Base-by-base conservation (phyloP, 2,888 invertebrate species). In the Drosophila flavopinicola region DNA sequence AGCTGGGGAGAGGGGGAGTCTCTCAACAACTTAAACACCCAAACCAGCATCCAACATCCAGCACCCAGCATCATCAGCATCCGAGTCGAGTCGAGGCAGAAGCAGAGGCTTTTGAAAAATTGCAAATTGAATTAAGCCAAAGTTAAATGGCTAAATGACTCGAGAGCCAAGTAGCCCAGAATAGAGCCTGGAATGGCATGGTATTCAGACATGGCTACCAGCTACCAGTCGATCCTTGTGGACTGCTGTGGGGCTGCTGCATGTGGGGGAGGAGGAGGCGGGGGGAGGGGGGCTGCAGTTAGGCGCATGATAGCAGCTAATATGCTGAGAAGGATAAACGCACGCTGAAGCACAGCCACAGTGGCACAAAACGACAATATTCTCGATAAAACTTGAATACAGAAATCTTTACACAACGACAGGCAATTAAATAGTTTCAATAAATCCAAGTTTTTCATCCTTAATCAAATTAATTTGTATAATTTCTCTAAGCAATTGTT, bases 61-160 rank as follows among this genome's bases (percentile, higher is more conserved):
- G 20, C 33, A 37, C 27, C 6, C 10, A 49, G 13, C 47, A 56
- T 15, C 56, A 52, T 7, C 58, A 51, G 54, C 78, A 52, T 52
- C 57, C 75, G 48, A 57, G 54, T 45, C 42, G 73, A 78, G 48
- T n/a, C n/a, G n/a, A n/a, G n/a, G n/a, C n/a, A n/a, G n/a, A n/a
- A n/a, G 48, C 69, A 69, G 53, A 64, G 87, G 87, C 80, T 88
- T 79, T 88, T 88, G 88, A 90, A 91, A 91, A 91, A 90, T 90
- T 90, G 90, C 90, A 91, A 91, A 91, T 91, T 91, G 90, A 91
- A 91, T 91, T 89, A 90, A 89, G 88, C 88, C 77, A 87, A 88
- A 88, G 89, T 88, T 89, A 86, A 87, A 88, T 87, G 80, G 85
- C 88, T 88, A 88, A 90, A 89, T 87, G 85, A 76, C 88, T 88